These are phyloP conservation scores for Lottia gigantea DNA, from an alignment of 2,888 invertebrate species.

Conservation along the genomic window DNA sequence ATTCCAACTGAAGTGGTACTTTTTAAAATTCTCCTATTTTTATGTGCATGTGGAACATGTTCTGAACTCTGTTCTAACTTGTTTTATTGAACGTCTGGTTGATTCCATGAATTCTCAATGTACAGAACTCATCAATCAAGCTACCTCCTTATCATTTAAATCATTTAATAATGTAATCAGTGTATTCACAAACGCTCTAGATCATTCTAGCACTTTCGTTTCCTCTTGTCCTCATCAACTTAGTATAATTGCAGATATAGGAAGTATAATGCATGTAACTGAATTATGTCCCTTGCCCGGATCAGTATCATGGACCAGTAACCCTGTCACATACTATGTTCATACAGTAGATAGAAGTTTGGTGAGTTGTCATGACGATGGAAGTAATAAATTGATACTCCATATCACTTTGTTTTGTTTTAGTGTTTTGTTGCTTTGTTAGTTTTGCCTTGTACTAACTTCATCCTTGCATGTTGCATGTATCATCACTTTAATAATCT, in stretches of 20 bases:
- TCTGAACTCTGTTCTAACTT: too few relatives aligned
- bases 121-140: too few relatives aligned
- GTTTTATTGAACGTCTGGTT: too few relatives aligned
- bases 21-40: too few relatives aligned
- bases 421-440: not conserved
- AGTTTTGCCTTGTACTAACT: not conserved
- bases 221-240: too few relatives aligned
- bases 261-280: constrained; percentile 97
- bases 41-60: too few relatives aligned
- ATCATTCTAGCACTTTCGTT: not conserved
- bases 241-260: constrained; percentile 78
- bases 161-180: too few relatives aligned
- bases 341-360: constrained; percentile 94
- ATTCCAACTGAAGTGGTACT: too few relatives aligned
- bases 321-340: constrained; percentile 96
- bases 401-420: not conserved
- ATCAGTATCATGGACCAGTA: constrained; percentile 98
- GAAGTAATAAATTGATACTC: too few relatives aligned
- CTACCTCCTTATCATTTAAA: too few relatives aligned
- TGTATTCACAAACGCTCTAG: not conserved
- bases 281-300: constrained; percentile 96
- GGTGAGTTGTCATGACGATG: constrained; percentile 50
- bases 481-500: not conserved
- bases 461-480: constrained; percentile 8
- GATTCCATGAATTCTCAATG: too few relatives aligned